Evolutionary conservation across 1,140 invertebrate species (phyloP).

Genomic region (Zaprionus inermis): DNA sequence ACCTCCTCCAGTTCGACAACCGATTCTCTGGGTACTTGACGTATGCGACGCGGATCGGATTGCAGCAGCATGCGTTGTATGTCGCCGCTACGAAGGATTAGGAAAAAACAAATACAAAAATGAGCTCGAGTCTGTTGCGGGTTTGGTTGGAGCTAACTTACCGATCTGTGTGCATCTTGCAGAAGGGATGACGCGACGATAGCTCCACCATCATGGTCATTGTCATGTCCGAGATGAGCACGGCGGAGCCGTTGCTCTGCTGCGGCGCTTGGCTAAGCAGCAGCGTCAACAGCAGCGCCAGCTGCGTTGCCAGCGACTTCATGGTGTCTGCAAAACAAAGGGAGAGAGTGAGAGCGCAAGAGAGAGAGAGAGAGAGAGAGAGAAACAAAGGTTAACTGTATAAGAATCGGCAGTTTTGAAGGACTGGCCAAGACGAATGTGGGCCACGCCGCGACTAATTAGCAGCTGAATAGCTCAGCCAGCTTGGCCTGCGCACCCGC

Average conservation of each 20-base stretch:
- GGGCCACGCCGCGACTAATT: conserved; percentile 50
- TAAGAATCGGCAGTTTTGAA: conserved; percentile 29
- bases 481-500: background rate
- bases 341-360: background rate
- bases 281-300: conserved; percentile 42
- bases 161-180: conserved; percentile 86
- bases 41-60: conserved; percentile 86
- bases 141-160: conserved; percentile 43
- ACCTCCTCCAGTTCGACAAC: conserved; percentile 86
- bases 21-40: conserved; percentile 87
- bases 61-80: conserved; percentile 87
- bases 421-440: conserved; percentile 49
- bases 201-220: conserved; percentile 88
- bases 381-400: too few species aligned
- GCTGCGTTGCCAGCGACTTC: conserved; percentile 39
- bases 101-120: too few species aligned
- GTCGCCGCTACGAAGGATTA: conserved; percentile 84
- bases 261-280: conserved; percentile 46
- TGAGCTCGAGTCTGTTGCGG: background rate
- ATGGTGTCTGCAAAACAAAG: conserved; percentile 34
- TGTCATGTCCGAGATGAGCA: conserved; percentile 87
- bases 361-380: conserved; percentile 2
- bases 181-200: conserved; percentile 86
- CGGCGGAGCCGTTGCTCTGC: conserved; percentile 74
- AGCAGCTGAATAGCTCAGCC: conserved; percentile 37